Base-by-base conservation (phyloP, 92 coral and sea anemone genomes). In the Zoanthus sociatus region DNA sequence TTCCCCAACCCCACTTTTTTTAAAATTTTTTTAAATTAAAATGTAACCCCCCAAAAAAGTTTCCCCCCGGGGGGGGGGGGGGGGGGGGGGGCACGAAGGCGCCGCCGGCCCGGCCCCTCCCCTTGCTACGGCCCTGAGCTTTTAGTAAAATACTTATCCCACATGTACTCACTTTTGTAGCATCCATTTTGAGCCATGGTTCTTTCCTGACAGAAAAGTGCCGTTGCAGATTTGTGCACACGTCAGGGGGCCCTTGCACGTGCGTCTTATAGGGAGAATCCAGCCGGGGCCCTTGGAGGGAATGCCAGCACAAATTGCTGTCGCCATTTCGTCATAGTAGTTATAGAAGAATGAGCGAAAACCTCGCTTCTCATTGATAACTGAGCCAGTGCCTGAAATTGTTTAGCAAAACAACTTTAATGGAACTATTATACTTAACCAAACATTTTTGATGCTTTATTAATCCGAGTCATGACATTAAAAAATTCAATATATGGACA, bases 311-410 rank as follows among this genome's bases (percentile, higher is more conserved):
- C 92, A 89, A 13, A 89, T 78, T 5, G 81, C 79, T 89, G 85
- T 84, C n/a, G 92, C 86, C 72, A 89, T 82, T 68, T 89, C 92
- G 83, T 89, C 92, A 1, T 78, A 63, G 83, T 89, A 89, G 86
- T 89, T 89, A 86, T 89, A 89, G 48, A 89, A 89, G 71, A 16
- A 84, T 5, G 89, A 84, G n/a, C 92, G 92, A 31, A 89, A 89
- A 69, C 92, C 92, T 18, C 92, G 92, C 17, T 82, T 30, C 63
- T 26, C 82, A 50, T 53, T 51, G 56, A 20, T 58, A 73, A 42
- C 53, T 20, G 32, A 6, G 0, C 55, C 55, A 73, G 78, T 12
- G 13, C 10, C 78, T 73, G 58, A 17, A 63, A 1, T 63, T 14
- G 18, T 50, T 50, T 50, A 50, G 55, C 55, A 50, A 50, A 37